Evolutionary conservation across 2,113 vertebrate species (phyloP).

Genomic region (Accipiter cooperii): DNA sequence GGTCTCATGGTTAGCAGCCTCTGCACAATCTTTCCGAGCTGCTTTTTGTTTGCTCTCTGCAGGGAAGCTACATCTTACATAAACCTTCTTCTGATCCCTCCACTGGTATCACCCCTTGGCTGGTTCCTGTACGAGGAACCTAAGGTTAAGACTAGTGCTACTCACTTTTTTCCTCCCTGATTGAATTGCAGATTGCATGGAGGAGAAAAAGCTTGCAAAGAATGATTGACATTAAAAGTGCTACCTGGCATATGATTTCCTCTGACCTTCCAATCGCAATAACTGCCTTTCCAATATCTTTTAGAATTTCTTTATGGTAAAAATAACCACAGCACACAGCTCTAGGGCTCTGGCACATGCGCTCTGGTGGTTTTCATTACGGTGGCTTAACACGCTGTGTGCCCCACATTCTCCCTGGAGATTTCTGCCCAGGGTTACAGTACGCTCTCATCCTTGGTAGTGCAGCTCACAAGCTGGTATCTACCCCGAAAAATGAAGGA

Average conservation of each 20-base stretch:
- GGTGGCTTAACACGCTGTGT: background rate
- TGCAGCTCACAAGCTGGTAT: background rate
- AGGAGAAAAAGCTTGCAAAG: background rate
- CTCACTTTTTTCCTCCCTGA: accelerated
- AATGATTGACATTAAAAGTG: background rate
- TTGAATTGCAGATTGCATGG: background rate
- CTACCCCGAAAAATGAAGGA: background rate
- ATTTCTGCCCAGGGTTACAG: background rate
- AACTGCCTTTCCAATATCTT: background rate
- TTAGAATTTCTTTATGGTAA: background rate
- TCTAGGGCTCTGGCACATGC: background rate
- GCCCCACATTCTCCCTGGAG: background rate
- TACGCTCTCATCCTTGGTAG: background rate
- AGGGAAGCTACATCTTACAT: background rate
- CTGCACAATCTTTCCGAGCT: background rate
- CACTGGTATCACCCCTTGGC: background rate
- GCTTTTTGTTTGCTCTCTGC: background rate
- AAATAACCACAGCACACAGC: background rate
- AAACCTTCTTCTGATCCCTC: background rate
- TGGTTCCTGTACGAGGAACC: background rate
- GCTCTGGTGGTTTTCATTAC: background rate
- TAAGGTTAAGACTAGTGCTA: background rate
- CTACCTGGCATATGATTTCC: background rate
- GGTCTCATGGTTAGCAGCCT: background rate
- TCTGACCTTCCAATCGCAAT: background rate